Conservation (phyloP, 2,888 invertebrate species). For the Deladenus siricidicola region DNA sequence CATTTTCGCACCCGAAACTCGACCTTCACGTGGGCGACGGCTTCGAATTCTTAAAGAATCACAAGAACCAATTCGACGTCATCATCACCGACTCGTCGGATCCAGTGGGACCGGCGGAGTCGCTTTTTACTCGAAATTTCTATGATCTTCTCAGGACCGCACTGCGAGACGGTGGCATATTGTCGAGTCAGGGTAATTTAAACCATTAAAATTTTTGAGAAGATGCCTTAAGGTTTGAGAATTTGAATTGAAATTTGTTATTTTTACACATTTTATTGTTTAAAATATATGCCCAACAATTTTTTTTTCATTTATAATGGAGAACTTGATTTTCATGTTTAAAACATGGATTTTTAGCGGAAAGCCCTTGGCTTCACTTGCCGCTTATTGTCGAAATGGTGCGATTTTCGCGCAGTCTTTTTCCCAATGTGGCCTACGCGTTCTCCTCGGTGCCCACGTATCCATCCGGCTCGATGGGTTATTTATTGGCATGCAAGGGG, state of each 20-base stretch:
- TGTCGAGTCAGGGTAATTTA: slow-evolving; percentile 74
- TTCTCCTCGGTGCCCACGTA: slow-evolving; percentile 83
- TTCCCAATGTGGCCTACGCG: slow-evolving; percentile 72
- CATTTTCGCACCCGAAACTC: slow-evolving; percentile 75
- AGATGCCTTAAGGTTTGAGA: background rate
- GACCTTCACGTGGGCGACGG: slow-evolving; percentile 81
- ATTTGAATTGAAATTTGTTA: too few species aligned
- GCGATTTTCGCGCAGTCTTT: slow-evolving; percentile 63
- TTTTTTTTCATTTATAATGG: background rate
- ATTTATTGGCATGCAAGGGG: slow-evolving; percentile 71
- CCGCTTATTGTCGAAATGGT: slow-evolving; percentile 70
- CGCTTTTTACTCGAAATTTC: slow-evolving; percentile 71
- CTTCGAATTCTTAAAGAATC: slow-evolving; percentile 79
- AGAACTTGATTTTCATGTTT: too few species aligned
- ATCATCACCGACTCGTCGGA: slow-evolving; percentile 98
- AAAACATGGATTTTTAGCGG: slow-evolving; percentile 59
- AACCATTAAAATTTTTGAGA: background rate
- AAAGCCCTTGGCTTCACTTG: slow-evolving; percentile 67
- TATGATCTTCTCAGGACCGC: slow-evolving; percentile 76
- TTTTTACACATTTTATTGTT: background rate
- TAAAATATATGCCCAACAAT: background rate
- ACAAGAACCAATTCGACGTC: slow-evolving; percentile 77
- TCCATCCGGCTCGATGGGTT: slow-evolving; percentile 93
- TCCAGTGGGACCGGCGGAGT: slow-evolving; percentile 76
- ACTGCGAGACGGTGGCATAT: slow-evolving; percentile 73